Percentiles rank a stretch among this genome's conserved stretches.
These are phyloP conservation scores for Loripinus fragilis DNA, from an alignment of 2,888 invertebrate genomes.

Conservation along the genomic window DNA sequence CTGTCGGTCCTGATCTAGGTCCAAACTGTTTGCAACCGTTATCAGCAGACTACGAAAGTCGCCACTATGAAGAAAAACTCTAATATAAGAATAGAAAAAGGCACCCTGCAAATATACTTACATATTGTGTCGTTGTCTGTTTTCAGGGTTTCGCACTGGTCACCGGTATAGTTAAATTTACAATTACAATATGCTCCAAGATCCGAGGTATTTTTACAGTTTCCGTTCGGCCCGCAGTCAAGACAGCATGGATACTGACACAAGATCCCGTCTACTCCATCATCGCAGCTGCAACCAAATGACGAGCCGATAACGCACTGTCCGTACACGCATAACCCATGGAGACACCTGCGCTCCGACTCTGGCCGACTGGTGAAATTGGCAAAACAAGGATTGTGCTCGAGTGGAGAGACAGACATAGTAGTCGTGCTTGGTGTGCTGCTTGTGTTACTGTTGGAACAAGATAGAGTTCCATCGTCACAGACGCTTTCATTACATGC, in stretches of 20 bases:
- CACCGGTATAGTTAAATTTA: slow-evolving; percentile 9
- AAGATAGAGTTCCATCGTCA: too few relatives aligned
- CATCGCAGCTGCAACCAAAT: slow-evolving; percentile 21
- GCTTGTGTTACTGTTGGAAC: too few relatives aligned
- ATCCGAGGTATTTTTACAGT: slow-evolving; percentile 5
- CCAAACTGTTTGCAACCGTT: too few relatives aligned
- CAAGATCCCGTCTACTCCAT: slow-evolving; percentile 18
- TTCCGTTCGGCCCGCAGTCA: slow-evolving; percentile 31
- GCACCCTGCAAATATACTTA: too few relatives aligned
- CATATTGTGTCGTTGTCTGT: too few relatives aligned
- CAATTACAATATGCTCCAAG: slow-evolving; percentile 18
- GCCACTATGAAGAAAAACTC: too few relatives aligned
- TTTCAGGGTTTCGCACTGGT: neutral
- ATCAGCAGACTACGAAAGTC: too few relatives aligned
- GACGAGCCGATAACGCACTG: neutral
- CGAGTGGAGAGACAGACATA: neutral
- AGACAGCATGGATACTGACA: slow-evolving; percentile 31
- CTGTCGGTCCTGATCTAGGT: too few relatives aligned
- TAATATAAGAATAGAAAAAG: too few relatives aligned
- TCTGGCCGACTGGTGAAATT: neutral
- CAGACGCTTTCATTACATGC: slow-evolving; percentile 13
- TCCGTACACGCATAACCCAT: neutral
- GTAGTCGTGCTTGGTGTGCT: too few relatives aligned
- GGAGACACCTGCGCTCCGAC: neutral
- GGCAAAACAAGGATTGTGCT: neutral